These are phyloP conservation scores for Anoplius nigerrimus DNA, from an alignment of 2,888 invertebrate species.

Conservation along the genomic window DNA sequence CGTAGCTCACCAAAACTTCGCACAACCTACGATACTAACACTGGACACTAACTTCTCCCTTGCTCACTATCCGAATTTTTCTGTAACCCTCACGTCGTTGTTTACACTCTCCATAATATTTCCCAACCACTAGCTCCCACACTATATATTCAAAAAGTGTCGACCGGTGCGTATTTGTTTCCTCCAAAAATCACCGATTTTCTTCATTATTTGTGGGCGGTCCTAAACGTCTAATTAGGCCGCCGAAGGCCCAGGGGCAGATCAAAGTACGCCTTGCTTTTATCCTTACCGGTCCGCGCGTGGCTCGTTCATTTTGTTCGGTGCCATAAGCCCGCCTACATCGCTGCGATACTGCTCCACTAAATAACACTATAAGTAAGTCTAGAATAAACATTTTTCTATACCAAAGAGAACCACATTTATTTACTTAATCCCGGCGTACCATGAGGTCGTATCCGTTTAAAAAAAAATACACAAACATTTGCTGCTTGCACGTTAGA, in stretches of 20 bases:
- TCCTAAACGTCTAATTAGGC: not conserved
- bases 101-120: not conserved
- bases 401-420: no score
- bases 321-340: no score
- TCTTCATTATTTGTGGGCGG: not conserved
- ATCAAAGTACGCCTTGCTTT: not conserved
- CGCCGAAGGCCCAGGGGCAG: not conserved
- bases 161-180: not conserved
- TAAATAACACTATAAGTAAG: no score
- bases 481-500: not conserved
- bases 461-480: not conserved
- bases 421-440: no score
- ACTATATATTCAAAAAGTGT: constrained; percentile 6
- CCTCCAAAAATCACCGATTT: not conserved
- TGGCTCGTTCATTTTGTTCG: no score
- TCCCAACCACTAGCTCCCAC: not conserved
- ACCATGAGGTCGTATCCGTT: no score
- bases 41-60: not conserved
- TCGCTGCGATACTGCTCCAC: no score
- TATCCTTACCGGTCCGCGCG: no score
- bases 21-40: not conserved
- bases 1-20: not conserved
- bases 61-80: no score
- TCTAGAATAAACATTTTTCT: no score
- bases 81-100: no score